Percentiles rank a stretch among this genome's conserved stretches.
Evolutionary conservation across 1,140 invertebrate genomes (phyloP).

Genomic region (Rhagoletis zephyria): DNA sequence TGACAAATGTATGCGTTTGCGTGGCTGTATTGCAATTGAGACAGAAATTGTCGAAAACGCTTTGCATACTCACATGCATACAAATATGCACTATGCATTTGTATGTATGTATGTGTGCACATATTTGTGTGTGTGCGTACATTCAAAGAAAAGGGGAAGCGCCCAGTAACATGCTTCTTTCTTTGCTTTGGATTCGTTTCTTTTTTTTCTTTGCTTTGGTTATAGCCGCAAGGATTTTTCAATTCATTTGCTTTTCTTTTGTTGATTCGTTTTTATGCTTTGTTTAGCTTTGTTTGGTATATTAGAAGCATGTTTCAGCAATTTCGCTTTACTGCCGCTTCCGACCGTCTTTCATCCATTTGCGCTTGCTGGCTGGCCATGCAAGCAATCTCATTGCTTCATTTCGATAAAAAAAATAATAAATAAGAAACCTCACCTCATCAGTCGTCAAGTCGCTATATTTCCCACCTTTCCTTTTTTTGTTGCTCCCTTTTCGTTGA

Average conservation of each 20-base stretch:
- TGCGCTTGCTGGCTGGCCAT: not conserved
- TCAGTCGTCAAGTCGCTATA: not conserved
- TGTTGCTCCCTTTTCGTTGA: not conserved
- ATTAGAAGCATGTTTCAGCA: constrained; percentile 15
- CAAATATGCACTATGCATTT: not conserved
- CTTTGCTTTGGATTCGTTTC: not conserved
- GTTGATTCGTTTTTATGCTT: not conserved
- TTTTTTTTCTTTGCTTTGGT: not conserved
- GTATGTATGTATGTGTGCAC: too few relatives aligned
- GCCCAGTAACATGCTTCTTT: constrained; percentile 44
- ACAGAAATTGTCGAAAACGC: too few relatives aligned
- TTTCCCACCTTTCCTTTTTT: not conserved
- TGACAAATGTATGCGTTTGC: not conserved
- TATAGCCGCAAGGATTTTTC: constrained; percentile 39
- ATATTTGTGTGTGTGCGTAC: not conserved
- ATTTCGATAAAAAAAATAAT: not conserved
- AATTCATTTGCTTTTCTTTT: constrained; percentile 5
- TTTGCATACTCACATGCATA: too few relatives aligned
- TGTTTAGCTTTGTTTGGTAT: not conserved
- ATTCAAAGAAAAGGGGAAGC: constrained; percentile 22
- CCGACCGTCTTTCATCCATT: not conserved
- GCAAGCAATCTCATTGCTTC: not conserved
- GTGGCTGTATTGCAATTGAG: not conserved
- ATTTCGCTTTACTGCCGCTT: not conserved
- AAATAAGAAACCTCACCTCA: not conserved